Evolutionary conservation across 2,797 vertebrate species (phyloP).

Genomic region (Enteromius radiatus): DNA sequence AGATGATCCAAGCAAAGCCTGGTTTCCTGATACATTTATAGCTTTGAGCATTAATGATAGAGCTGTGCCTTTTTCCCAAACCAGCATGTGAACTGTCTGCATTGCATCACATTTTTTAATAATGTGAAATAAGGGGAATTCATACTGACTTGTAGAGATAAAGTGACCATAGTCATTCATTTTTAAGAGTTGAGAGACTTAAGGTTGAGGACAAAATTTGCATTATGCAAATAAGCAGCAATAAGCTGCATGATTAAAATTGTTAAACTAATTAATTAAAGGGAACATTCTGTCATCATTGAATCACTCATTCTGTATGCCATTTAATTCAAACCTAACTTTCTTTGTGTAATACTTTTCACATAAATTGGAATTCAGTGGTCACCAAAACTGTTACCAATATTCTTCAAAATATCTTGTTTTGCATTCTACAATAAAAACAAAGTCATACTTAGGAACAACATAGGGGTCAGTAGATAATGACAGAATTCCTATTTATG

Average conservation of each 20-base stretch:
- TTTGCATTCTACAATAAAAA: not conserved
- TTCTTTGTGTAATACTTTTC: not conserved
- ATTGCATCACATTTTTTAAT: not conserved
- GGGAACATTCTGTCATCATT: not conserved
- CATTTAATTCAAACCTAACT: not conserved
- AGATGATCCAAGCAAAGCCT: not conserved
- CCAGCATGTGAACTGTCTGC: not conserved
- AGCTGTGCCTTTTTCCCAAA: not conserved
- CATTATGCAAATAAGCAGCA: not conserved
- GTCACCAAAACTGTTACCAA: not conserved
- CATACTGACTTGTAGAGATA: not conserved
- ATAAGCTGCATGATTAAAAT: not conserved
- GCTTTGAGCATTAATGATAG: not conserved
- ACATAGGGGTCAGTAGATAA: not conserved
- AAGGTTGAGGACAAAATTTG: not conserved
- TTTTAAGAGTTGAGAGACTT: not conserved
- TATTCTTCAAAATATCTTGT: not conserved
- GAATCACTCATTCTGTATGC: not conserved
- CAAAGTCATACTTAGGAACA: not conserved
- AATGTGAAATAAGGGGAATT: not conserved
- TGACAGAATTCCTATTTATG: not conserved
- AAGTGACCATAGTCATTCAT: not conserved
- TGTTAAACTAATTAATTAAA: not conserved
- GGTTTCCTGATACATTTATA: not conserved
- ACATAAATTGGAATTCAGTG: not conserved